Percentiles rank a stretch among this genome's conserved stretches.
Conservation (phyloP, 2,888 invertebrate species). For the Hyalella azteca region DNA sequence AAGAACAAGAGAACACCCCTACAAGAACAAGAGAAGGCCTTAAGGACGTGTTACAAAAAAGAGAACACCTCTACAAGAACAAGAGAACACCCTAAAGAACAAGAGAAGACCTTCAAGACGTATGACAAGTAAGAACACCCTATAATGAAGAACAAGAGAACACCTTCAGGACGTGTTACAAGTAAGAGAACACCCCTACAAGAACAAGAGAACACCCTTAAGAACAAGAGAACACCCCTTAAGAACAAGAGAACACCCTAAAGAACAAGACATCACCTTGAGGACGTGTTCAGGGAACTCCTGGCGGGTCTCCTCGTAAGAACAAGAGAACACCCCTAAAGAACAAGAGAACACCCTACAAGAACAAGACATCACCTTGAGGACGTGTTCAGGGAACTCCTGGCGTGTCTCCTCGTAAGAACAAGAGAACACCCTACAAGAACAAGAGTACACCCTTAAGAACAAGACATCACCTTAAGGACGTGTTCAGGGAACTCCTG, state of each 20-base stretch:
- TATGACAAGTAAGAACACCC: constrained; percentile 78
- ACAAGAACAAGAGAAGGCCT: too few relatives aligned
- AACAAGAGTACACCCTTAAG: constrained; percentile 1
- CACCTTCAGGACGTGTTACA: constrained; percentile 81
- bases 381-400: constrained; percentile 94
- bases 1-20: constrained; percentile 73
- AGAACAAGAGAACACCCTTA: not conserved
- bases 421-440: constrained; percentile 5
- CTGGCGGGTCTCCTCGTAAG: constrained; percentile 80
- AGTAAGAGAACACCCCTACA: not conserved
- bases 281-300: constrained; percentile 96
- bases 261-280: constrained; percentile 67
- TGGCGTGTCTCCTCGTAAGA: constrained; percentile 80
- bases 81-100: not conserved
- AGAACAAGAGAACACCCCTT: constrained; percentile 67
- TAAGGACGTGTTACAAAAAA: constrained; percentile 74
- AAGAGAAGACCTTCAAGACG: constrained; percentile 76
- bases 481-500: constrained; percentile 95
- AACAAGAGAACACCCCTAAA: too few relatives aligned
- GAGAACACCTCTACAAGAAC: not conserved
- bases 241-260: constrained; percentile 78
- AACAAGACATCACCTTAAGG: constrained; percentile 70
- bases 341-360: not conserved
- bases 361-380: constrained; percentile 69
- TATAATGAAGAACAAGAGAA: not conserved